A percentile compares a stretch with the other conserved stretches of the same genome.
Conservation (phyloP, 1,140 invertebrate genomes). For the Lasaia peninsularis region DNA sequence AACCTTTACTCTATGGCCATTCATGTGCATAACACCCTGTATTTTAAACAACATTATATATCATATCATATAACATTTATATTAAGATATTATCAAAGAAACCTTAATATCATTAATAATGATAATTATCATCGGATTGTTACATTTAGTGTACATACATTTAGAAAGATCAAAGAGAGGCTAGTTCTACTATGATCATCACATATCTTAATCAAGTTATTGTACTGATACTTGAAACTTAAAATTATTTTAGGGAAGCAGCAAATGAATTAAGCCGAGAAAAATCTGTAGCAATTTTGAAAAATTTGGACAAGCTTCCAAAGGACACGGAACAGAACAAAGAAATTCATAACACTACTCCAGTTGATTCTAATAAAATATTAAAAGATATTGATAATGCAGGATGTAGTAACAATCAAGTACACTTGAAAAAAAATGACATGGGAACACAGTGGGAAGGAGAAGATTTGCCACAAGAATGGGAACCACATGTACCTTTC, state of each 20-base stretch:
- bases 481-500: slow-evolving; percentile 44
- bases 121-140: no score
- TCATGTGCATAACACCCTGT: no score
- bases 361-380: slow-evolving; percentile 25
- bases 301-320: slow-evolving; percentile 5
- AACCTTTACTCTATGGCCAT: no score
- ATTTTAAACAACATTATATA: no score
- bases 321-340: not conserved
- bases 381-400: slow-evolving; percentile 25
- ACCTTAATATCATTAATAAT: no score
- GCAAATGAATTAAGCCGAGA: slow-evolving; percentile 67
- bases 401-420: slow-evolving; percentile 13
- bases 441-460: slow-evolving; percentile 61
- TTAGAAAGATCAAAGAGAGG: no score
- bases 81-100: no score
- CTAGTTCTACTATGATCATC: no score
- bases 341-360: slow-evolving; percentile 16
- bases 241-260: slow-evolving; percentile 45
- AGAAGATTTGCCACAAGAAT: slow-evolving; percentile 43
- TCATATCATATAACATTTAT: no score
- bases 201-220: not conserved
- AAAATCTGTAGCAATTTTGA: slow-evolving; percentile 40
- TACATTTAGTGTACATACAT: no score
- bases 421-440: slow-evolving; percentile 37
- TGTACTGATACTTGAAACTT: no score